These are phyloP conservation scores for Eleginops maclovinus DNA, from an alignment of 2,113 vertebrate genomes.

Conservation along the genomic window DNA sequence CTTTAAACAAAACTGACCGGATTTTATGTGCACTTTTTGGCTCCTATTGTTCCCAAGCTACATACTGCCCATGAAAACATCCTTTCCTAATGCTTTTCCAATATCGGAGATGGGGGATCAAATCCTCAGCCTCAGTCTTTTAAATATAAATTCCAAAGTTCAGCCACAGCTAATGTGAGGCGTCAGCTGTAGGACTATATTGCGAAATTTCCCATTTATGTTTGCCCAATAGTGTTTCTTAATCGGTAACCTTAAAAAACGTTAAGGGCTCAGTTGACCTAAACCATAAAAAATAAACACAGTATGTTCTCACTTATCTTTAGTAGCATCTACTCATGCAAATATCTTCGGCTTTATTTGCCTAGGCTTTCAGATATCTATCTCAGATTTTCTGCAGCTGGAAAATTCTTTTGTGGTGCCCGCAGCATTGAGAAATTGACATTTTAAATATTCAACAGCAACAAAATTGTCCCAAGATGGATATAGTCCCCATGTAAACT, in stretches of 20 bases:
- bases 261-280: not conserved
- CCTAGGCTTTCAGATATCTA: not conserved
- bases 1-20: not conserved
- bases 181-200: not conserved
- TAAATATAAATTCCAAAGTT: not conserved
- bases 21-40: not conserved
- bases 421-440: constrained; percentile 22
- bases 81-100: not conserved
- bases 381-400: not conserved
- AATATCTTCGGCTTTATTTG: not conserved
- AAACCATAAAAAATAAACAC: not conserved
- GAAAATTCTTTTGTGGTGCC: not conserved
- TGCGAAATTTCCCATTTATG: not conserved
- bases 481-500: constrained; percentile 8
- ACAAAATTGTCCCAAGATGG: constrained; percentile 19
- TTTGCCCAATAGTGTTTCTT: not conserved
- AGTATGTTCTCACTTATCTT: not conserved
- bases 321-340: too few species aligned
- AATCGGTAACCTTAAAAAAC: not conserved
- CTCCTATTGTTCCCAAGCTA: not conserved
- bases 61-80: not conserved
- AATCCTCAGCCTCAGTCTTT: not conserved
- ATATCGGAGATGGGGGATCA: not conserved
- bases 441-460: constrained; percentile 32
- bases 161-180: not conserved